These are phyloP conservation scores for Coregonus ussuriensis DNA, from an alignment of 2,797 vertebrate genomes.

Conservation along the genomic window DNA sequence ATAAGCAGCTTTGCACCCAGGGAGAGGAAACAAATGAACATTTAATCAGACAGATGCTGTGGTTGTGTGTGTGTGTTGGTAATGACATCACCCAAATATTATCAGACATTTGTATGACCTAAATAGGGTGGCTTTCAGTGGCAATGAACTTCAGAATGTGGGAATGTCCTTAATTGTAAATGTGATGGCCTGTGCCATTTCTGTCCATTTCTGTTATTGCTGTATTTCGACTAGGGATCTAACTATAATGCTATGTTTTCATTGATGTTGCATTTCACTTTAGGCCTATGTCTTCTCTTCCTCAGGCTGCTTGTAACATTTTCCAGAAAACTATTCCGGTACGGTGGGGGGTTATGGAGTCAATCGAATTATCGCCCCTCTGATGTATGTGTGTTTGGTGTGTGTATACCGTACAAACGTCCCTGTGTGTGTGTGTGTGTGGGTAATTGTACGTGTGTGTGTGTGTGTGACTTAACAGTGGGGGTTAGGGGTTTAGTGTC, in stretches of 20 bases:
- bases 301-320: slow-evolving; percentile 51
- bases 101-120: neutral
- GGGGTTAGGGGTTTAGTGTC: slow-evolving; percentile 43
- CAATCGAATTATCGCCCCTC: slow-evolving; percentile 1
- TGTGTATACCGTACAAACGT: slow-evolving; percentile 4
- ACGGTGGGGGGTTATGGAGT: slow-evolving; percentile 12
- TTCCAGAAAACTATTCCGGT: slow-evolving; percentile 8
- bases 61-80: neutral
- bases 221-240: slow-evolving; percentile 30
- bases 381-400: neutral
- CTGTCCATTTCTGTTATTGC: slow-evolving; percentile 25
- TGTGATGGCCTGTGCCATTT: slow-evolving; percentile 16
- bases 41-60: neutral
- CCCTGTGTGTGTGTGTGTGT: slow-evolving; percentile 20
- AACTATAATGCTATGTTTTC: slow-evolving; percentile 32
- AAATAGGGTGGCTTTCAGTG: neutral
- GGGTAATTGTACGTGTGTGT: neutral
- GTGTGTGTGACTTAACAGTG: slow-evolving; percentile 19
- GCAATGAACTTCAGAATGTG: neutral
- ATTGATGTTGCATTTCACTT: slow-evolving; percentile 37
- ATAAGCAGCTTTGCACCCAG: neutral
- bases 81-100: neutral
- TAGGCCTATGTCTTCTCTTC: slow-evolving; percentile 38
- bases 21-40: neutral
- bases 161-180: neutral